Evolutionary conservation across 2,797 vertebrate genomes (phyloP).

Genomic region (Melopsittacus undulatus): DNA sequence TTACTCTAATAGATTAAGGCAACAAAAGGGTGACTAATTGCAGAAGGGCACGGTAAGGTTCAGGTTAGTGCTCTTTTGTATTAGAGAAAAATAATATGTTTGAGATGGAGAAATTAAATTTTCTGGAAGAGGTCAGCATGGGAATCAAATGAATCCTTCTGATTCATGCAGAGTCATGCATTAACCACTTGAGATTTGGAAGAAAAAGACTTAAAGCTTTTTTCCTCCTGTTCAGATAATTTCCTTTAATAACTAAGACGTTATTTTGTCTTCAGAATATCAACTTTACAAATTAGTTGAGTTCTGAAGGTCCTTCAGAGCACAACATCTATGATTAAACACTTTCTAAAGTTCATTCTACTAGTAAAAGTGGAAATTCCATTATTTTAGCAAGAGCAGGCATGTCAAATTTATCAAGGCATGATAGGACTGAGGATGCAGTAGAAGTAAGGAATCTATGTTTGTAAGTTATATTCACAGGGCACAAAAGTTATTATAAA

Average conservation of each 20-base stretch:
- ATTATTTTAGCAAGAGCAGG: constrained; percentile 62
- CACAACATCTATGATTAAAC: constrained; percentile 72
- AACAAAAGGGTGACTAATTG: constrained; percentile 63
- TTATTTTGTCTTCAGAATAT: constrained; percentile 73
- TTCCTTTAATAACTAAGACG: constrained; percentile 73
- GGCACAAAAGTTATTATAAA: constrained; percentile 56
- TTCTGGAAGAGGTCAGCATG: constrained; percentile 68
- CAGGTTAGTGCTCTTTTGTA: constrained; percentile 38
- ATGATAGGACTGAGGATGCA: neutral
- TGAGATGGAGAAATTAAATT: constrained; percentile 72
- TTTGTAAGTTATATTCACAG: constrained; percentile 39
- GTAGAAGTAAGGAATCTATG: neutral
- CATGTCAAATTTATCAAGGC: constrained; percentile 57
- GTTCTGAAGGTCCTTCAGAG: constrained; percentile 66
- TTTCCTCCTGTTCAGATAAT: constrained; percentile 73
- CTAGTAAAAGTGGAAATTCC: constrained; percentile 57
- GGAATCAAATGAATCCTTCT: constrained; percentile 71
- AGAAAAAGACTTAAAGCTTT: constrained; percentile 64
- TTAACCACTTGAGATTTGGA: constrained; percentile 77
- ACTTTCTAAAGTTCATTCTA: constrained; percentile 69
- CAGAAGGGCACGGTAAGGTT: constrained; percentile 30
- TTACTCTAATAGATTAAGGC: constrained; percentile 48
- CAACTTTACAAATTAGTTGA: constrained; percentile 73
- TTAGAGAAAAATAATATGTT: constrained; percentile 57
- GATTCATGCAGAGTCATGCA: constrained; percentile 79